Base-by-base conservation (phyloP, 2,888 invertebrate species). In the Gryllus longicercus region DNA sequence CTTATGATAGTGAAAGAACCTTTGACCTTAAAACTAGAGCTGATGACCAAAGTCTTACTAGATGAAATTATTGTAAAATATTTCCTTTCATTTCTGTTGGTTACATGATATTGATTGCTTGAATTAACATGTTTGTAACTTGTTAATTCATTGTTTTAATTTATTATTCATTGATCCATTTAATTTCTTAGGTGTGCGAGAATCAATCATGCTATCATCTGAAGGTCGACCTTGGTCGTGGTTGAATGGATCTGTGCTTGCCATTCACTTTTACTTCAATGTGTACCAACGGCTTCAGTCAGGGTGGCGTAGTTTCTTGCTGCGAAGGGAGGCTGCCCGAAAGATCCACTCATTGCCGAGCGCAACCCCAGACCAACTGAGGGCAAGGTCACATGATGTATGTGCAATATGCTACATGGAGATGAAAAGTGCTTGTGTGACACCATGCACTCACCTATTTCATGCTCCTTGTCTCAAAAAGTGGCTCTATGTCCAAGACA, bases 401-500 rank as follows among this genome's bases (percentile, higher is more conserved):
- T 90, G 90, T 84, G 87, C 89, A 25, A 90, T 90, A 79, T 90
- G 90, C 84, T 89, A 87, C 83, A 86, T 75, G 89, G 84, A 86
- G 87, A 84, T 98, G 94, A 88, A 93, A 90, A 85, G 85, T 49
- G 88, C 88, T n/a, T 87, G 87, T 83, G 87, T 89, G 50, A 91
- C 91, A 2, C 85, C 85, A 49, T 90, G 90, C 83, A 86, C 86
- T 77, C 90, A 90, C 83, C 88, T 87, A 82, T 90, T 89, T 82
- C 89, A 90, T 83, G 86, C 87, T 2, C 86, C 87, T 18, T 90
- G 90, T 84, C 85, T 90, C 51, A 84, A 88, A 16, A 89, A 89
- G 83, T 90, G 90, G 90, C 84, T 90, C n/a, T 89, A 89, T 84
- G 87, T 90, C 3, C 89, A 89, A 82, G 89, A 89, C 82, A 86